phyloP scores from a whole-genome alignment of 1,140 invertebrate species.

The Drosophila repletoides region DNA sequence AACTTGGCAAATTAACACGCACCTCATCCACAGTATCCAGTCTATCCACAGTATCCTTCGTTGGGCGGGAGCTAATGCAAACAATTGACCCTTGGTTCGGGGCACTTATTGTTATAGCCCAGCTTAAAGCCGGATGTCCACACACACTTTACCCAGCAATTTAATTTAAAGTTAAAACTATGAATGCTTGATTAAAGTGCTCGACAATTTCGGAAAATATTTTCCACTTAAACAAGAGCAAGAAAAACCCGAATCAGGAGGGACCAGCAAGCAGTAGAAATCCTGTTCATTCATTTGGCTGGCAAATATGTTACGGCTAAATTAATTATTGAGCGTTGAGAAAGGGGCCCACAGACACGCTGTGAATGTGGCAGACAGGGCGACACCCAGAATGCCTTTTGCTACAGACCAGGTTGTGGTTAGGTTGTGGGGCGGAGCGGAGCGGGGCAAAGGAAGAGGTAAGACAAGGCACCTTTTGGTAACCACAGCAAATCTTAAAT shows the following conservation, averaged over 20 bases:
- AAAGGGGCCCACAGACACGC: slow-evolving; percentile 17
- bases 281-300: slow-evolving; percentile 29
- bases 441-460: background rate
- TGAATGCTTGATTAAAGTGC: slow-evolving; percentile 73
- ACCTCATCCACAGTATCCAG: slow-evolving; percentile 19
- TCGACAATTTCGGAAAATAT: slow-evolving; percentile 9
- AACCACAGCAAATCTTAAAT: slow-evolving; percentile 77
- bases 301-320: slow-evolving; percentile 64
- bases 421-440: background rate
- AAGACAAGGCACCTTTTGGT: slow-evolving; percentile 54
- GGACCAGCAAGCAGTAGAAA: background rate
- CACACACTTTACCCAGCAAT: slow-evolving; percentile 24
- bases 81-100: slow-evolving; percentile 58
- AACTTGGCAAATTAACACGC: slow-evolving; percentile 75
- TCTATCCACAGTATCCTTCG: background rate
- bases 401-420: background rate
- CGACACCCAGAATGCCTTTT: background rate
- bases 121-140: no score
- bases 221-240: slow-evolving; percentile 16
- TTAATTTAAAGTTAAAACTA: slow-evolving; percentile 77
- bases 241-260: background rate
- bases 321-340: slow-evolving; percentile 69
- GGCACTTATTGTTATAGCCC: slow-evolving; percentile 12
- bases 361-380: slow-evolving; percentile 23
- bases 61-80: slow-evolving; percentile 54